Base-by-base conservation (phyloP, 2,113 vertebrate genomes). In the Eulemur rufifrons region DNA sequence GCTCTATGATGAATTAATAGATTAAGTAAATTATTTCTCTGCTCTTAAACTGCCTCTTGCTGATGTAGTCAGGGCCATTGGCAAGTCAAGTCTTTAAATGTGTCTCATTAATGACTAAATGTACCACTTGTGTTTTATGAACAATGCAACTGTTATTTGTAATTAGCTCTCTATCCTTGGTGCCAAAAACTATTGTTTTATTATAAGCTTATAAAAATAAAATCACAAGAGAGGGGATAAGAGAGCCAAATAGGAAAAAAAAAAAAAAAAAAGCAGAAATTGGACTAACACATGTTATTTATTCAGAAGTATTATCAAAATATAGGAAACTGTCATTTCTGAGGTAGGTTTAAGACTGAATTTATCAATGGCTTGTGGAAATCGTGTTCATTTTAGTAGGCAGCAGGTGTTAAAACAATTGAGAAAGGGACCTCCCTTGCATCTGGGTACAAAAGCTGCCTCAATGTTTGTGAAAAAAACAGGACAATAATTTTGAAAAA, bases 351-450 rank as follows among this genome's bases (percentile, higher is more conserved):
- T 95, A 21, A 90, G 96, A 10, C 90, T 97, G 97, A 92, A 84
- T 98, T 97, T 98, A 89, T 98, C 98, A 98, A 98, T 98, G 98
- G 97, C 86, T 85, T 88, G 95, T 81, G 76, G 97, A 94, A 96
- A 77, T 0, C 56, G 20, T 80, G 85, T 95, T 96, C 94, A 45
- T 97, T 97, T 97, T 95, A 97, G 96, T 97, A 97, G 98, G 73
- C 89, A 93, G 97, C 99, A 99, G 99, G 99, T 99, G 99, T 98
- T 98, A 4, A 42, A 98, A 99, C 99, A 99, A 99, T 99, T 76
- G 97, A 98, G 94, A 29, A 29, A 64, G 73, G 37, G 89, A 90
- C 98, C 97, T 98, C 91, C 91, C 97, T 97, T 88, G 81, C 98
- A 98, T 98, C 98, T 98, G 99, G 95, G 97, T 86, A 97, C 98